Evolutionary conservation across 2,113 vertebrate species (phyloP), one percentile per base, ranked within the genome.

Genomic region (Amphilophus citrinellus): DNA sequence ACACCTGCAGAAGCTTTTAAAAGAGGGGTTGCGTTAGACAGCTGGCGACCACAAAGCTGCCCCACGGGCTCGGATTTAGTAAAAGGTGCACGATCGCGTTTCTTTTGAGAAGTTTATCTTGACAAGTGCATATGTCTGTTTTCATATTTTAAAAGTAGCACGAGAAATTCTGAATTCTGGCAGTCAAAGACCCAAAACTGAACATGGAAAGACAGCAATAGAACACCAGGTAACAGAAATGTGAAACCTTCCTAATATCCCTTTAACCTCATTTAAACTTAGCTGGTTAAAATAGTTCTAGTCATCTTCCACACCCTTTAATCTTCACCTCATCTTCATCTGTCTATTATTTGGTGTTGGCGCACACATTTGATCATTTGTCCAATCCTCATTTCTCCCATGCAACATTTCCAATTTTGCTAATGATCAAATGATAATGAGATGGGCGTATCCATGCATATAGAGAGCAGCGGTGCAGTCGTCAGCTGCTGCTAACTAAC

Each of bases 1-100:
- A 80, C 42, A 85, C 27, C 53, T 66, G 63, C 76, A 63, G 71
- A 44, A 63, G 82, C 60, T 83, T 88, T 71, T 68, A 80, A 83
- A 85, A 75, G 8, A 39, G 53, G 61, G 22, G 47, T 80, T 73
- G 75, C 39, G 73, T 82, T 53, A 62, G 62, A 22, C 75, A 65
- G 83, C 65, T 58, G 75, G 35, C 20, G 57, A 73, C 32, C 53
- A 14, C 61, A 81, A 61, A 71, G 61, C 57, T 76, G 13, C 27
- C 65, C 58, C 61, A 56, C 30, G 75, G 53, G 53, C 47, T 61
- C 58, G 44, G 53, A 80, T 77, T 85, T 47, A 24, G 24, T 50
- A 15, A 11, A 77, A 80, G 24, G 61, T 79, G 56, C 53, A 37
- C 11, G 10, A 56, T 27, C 10, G 20, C 53, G 32, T 61, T 79